Evolutionary conservation across 2,888 invertebrate genomes (phyloP), one percentile per base, ranked within the genome.

Genomic region (Augochlorella aurata): DNA sequence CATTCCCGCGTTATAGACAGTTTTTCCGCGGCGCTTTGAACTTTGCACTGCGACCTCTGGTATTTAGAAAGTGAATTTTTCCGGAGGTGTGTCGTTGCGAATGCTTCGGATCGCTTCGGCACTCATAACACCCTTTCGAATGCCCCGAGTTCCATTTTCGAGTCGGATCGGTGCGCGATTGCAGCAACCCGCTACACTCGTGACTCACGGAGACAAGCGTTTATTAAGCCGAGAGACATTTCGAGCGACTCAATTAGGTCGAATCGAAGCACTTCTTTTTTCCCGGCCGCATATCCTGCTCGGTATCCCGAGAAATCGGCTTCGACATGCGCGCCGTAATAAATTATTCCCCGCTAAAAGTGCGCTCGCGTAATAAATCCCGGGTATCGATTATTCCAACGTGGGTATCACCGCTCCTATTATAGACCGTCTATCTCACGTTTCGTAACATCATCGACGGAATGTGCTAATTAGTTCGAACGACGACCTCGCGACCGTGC

Each of bases 401-500:
- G 83, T 74, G 80, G 69, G 76, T 69, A 79, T 76, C 83, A 74
- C 72, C 79, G 83, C 79, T 70, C 83, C 82, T 79, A 82, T 83
- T 84, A 77, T 71, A 77, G 79, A 77, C 69, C 79, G 77, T 71
- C 78, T 79, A 78, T 83, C 79, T 74, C 63, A 52, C 82, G 77
- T 85, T 85, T 84, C 84, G 84, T 79, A 85, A 85, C 73, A 75
- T 84, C 84, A 69, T 75, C 67, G 74, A 54, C 52, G 84, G 85
- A 85, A 84, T 82, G 84, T 84, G 85, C 82, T 85, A 85, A 85
- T 85, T 85, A 85, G 84, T 84, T 75, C 79, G 85, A 69, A 71
- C 84, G 84, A 79, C 79, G 84, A 84, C 83, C 83, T 83, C 84
- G 80, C 72, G 49, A 14, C 65, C 74, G 52, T 79, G 79, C 83